phyloP scores from a whole-genome alignment of 2,797 vertebrate species.

The Protosalanx chinensis region DNA sequence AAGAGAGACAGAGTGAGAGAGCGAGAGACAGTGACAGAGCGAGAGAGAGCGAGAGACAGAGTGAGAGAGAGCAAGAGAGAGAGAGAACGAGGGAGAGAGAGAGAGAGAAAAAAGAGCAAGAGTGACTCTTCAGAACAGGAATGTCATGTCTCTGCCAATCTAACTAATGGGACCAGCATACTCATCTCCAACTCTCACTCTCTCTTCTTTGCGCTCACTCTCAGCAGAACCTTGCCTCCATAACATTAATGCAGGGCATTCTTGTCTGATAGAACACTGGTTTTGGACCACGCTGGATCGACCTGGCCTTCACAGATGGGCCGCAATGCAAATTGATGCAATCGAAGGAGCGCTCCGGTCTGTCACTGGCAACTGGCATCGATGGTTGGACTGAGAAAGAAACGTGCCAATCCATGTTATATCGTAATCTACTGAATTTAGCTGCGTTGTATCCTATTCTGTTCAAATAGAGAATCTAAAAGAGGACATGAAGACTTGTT shows the following conservation, averaged over 20 bases:
- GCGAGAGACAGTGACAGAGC: background rate
- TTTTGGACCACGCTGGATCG: slow-evolving; percentile 38
- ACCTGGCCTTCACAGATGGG: background rate
- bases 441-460: slow-evolving; percentile 10
- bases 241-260: slow-evolving; percentile 27
- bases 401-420: background rate
- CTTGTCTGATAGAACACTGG: slow-evolving; percentile 29
- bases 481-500: too few relatives aligned
- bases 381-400: background rate
- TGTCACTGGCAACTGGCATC: slow-evolving; percentile 26
- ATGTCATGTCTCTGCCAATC: slow-evolving; percentile 61
- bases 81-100: slow-evolving; percentile 40
- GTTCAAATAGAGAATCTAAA: slow-evolving; percentile 12
- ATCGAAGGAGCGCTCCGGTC: slow-evolving; percentile 14
- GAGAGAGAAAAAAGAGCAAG: slow-evolving; percentile 23
- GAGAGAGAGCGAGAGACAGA: slow-evolving; percentile 1
- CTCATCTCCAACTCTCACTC: slow-evolving; percentile 37
- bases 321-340: slow-evolving; percentile 20
- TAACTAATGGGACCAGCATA: slow-evolving; percentile 46
- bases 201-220: slow-evolving; percentile 23
- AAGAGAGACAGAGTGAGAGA: background rate
- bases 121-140: slow-evolving; percentile 69
- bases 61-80: slow-evolving; percentile 31
- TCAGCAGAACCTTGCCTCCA: slow-evolving; percentile 18
- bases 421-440: background rate